A percentile compares a stretch with the other conserved stretches of the same genome.
These are phyloP conservation scores for Labeo catla DNA, from an alignment of 2,113 vertebrate genomes.

Conservation along the genomic window DNA sequence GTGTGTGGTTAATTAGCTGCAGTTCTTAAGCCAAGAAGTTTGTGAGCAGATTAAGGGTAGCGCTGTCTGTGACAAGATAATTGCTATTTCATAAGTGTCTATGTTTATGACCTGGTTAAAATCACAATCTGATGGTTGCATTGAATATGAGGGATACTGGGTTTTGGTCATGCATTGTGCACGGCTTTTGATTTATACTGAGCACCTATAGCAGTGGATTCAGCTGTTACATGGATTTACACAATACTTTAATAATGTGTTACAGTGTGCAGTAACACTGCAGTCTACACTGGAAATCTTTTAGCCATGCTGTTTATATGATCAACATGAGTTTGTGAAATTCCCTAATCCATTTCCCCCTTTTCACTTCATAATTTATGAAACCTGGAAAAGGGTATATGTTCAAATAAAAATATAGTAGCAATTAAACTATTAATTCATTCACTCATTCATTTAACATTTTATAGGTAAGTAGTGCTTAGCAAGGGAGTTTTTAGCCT, in stretches of 20 bases:
- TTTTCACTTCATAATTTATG: too few relatives aligned
- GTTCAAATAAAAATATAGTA: too few relatives aligned
- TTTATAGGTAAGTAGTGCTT: too few relatives aligned
- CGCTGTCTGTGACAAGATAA: slow-evolving; percentile 66
- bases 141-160: slow-evolving; percentile 2
- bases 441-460: too few relatives aligned
- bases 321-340: background rate
- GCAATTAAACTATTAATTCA: too few relatives aligned
- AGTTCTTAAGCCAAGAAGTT: slow-evolving; percentile 79
- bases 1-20: slow-evolving; percentile 81
- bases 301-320: background rate
- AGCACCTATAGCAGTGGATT: background rate
- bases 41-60: slow-evolving; percentile 78
- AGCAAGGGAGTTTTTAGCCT: too few relatives aligned
- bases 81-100: slow-evolving; percentile 66
- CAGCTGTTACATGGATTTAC: background rate
- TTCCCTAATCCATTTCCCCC: background rate
- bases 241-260: background rate
- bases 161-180: background rate
- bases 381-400: too few relatives aligned
- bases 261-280: background rate
- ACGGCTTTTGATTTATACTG: background rate
- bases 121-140: slow-evolving; percentile 61
- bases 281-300: background rate
- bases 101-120: slow-evolving; percentile 52